phyloP scores from a whole-genome alignment of 2,797 vertebrate species.

The Lacerta viridis region DNA sequence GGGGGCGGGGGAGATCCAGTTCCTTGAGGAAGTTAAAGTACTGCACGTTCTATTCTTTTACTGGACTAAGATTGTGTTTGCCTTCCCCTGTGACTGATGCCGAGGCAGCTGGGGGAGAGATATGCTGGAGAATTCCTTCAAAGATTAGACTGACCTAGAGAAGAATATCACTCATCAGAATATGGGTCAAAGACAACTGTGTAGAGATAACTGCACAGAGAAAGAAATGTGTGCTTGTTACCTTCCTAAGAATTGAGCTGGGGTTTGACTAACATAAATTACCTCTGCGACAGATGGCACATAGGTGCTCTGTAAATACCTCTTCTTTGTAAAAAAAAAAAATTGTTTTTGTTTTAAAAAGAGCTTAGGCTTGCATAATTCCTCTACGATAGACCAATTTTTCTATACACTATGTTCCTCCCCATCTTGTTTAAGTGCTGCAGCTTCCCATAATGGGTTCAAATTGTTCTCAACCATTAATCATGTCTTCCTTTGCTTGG shows the following conservation, averaged over 20 bases:
- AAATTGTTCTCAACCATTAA: slow-evolving; percentile 25
- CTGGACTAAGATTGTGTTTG: not conserved
- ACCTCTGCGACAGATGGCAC: not conserved
- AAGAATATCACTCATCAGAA: slow-evolving; percentile 41
- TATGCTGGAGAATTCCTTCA: not conserved
- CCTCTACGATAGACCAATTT: not conserved
- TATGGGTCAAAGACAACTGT: slow-evolving; percentile 17
- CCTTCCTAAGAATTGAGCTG: not conserved
- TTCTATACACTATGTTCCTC: not conserved
- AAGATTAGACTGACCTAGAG: slow-evolving; percentile 48
- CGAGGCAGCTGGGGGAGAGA: slow-evolving; percentile 10
- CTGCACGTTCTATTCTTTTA: not conserved
- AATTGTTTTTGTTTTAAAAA: not conserved
- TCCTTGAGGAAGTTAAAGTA: slow-evolving; percentile 26
- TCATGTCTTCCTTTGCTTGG: slow-evolving; percentile 51
- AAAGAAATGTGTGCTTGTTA: not conserved
- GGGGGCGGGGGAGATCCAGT: not conserved
- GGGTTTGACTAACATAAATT: not conserved
- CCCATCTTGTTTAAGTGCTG: slow-evolving; percentile 6
- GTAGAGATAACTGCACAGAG: not conserved
- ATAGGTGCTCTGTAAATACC: not conserved
- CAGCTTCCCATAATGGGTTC: not conserved
- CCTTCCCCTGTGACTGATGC: not conserved
- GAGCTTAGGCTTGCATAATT: not conserved
- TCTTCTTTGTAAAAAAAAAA: not conserved